Conservation (phyloP, 1,140 invertebrate genomes). For the Antheraea mylitta region DNA sequence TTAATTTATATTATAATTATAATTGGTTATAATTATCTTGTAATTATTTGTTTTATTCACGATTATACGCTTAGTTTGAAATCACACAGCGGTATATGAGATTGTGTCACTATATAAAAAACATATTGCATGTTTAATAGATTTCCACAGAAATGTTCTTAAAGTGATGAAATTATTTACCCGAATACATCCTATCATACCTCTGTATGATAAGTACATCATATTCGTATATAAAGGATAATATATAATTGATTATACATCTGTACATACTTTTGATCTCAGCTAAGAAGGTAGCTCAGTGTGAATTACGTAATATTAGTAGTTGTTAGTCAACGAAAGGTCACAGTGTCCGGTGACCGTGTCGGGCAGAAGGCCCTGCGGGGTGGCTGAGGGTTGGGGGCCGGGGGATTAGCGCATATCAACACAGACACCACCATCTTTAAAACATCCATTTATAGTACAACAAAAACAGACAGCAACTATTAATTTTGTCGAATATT, state of each 20-base stretch:
- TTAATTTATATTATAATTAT: no score
- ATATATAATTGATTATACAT: neutral
- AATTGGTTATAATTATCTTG: no score
- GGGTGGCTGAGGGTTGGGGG: conserved; percentile 19
- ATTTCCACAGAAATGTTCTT: no score
- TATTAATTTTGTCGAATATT: neutral
- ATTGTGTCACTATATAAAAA: no score
- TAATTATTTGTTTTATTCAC: no score
- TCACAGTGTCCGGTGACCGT: conserved; percentile 70
- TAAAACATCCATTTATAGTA: neutral
- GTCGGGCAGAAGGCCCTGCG: conserved; percentile 40
- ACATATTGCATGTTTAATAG: no score
- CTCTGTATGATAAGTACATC: no score
- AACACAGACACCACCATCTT: neutral
- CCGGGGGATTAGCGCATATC: neutral
- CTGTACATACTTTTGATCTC: neutral
- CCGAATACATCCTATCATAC: no score
- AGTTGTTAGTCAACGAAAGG: conserved; percentile 56
- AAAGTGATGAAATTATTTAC: no score
- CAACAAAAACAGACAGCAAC: neutral
- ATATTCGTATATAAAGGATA: no score
- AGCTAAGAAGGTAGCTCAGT: conserved; percentile 9
- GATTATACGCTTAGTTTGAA: no score
- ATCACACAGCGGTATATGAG: no score
- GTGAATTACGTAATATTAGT: conserved; percentile 50